Evolutionary conservation across 2,113 vertebrate genomes (phyloP).

Genomic region (Chroicocephalus ridibundus): DNA sequence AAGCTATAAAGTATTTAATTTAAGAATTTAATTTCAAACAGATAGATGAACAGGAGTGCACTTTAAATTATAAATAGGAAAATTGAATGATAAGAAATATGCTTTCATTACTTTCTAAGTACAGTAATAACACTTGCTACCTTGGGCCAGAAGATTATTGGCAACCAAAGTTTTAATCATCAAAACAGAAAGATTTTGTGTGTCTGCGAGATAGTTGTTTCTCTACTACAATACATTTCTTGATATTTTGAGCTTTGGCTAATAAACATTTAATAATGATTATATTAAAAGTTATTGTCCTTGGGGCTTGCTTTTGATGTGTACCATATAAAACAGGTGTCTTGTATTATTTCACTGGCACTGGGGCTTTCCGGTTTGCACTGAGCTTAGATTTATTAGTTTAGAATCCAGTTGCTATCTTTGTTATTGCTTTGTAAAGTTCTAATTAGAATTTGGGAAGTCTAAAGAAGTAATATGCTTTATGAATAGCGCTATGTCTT

Average conservation of each 20-base stretch:
- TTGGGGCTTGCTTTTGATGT: slow-evolving; percentile 59
- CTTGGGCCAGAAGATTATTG: slow-evolving; percentile 62
- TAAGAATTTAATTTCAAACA: slow-evolving; percentile 61
- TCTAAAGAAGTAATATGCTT: slow-evolving; percentile 62
- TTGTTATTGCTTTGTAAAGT: slow-evolving; percentile 67
- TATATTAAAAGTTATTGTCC: slow-evolving; percentile 71
- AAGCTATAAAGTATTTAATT: slow-evolving; percentile 46
- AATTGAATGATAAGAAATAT: slow-evolving; percentile 50
- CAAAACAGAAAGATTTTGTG: slow-evolving; percentile 51
- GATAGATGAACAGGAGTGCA: slow-evolving; percentile 21
- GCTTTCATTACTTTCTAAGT: slow-evolving; percentile 60
- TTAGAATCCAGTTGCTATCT: slow-evolving; percentile 61
- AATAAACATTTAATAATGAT: slow-evolving; percentile 78
- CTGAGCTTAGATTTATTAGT: slow-evolving; percentile 69
- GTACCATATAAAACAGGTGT: slow-evolving; percentile 66
- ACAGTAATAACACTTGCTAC: slow-evolving; percentile 46
- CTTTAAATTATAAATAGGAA: slow-evolving; percentile 59
- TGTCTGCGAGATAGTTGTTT: slow-evolving; percentile 58
- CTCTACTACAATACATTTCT: slow-evolving; percentile 49
- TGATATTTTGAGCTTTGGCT: slow-evolving; percentile 67
- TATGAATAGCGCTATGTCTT: slow-evolving; percentile 42
- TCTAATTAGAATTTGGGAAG: slow-evolving; percentile 71
- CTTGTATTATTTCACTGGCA: slow-evolving; percentile 57
- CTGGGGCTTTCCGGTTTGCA: slow-evolving; percentile 60
- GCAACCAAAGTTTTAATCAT: slow-evolving; percentile 70